phyloP scores from a whole-genome alignment of 92 coral and sea anemone genomes.

The Pocillopora grandis region DNA sequence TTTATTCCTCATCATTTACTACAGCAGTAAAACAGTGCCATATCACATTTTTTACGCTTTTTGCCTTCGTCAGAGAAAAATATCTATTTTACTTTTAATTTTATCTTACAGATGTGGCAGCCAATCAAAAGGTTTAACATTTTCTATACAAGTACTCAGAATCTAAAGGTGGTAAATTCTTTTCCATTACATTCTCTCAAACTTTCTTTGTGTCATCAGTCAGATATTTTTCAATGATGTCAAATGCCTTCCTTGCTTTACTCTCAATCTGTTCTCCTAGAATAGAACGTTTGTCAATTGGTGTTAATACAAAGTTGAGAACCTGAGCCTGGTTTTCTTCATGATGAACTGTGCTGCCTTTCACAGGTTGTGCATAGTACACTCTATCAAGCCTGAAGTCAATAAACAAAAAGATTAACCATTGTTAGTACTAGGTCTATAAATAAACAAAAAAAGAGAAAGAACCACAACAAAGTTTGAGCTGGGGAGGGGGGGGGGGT shows the following conservation, averaged over 20 bases:
- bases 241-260: conserved; percentile 28
- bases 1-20: too few species aligned
- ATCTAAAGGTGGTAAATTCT: background rate
- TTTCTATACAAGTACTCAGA: background rate
- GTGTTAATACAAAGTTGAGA: conserved; percentile 8
- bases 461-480: too few species aligned
- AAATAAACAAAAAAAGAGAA: background rate
- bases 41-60: too few species aligned
- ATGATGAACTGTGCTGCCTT: conserved; percentile 1
- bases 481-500: too few species aligned
- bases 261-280: conserved; percentile 43
- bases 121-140: background rate
- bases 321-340: background rate
- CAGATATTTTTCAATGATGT: conserved; percentile 7
- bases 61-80: too few species aligned
- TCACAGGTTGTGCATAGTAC: conserved; percentile 26
- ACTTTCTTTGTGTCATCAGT: conserved; percentile 3
- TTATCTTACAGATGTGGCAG: too few species aligned
- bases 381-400: conserved; percentile 13
- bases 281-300: conserved; percentile 22
- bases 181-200: background rate
- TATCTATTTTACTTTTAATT: too few species aligned
- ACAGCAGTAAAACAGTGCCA: too few species aligned
- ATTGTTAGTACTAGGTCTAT: background rate
- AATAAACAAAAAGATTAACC: background rate